Evolutionary conservation across 1,140 invertebrate species (phyloP), one percentile per base, ranked within the genome.

Genomic region (Brachionus rotundiformis): DNA sequence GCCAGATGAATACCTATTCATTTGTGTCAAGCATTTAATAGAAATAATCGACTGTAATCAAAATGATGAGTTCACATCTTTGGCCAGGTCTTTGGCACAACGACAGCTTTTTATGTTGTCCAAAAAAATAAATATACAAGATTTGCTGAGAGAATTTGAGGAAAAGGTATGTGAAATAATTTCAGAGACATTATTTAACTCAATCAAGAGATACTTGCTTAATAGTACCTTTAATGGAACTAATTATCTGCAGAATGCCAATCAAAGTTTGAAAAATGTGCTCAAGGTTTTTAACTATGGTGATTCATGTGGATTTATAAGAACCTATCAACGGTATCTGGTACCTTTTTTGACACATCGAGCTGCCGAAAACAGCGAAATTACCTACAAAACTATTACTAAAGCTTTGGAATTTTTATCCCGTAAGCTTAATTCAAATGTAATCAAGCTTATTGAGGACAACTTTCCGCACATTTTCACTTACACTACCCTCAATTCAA

Each of bases 141-240:
- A 79, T 36, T 41, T 79, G 27, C 29, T 79, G 10, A 25, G 47
- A 33, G 76, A 79, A 27, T 79, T 79, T 59, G 76, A 79, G n/a
- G 76, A 79, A 25, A 79, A 79, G 59, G 76, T 79, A n/a, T 79
- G 76, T 19, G 76, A 79, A 41, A 59, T 79, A 19, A 79, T 79
- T 31, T 41, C 76, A 16, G 76, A 79, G n/a, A 79, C 76, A 25
- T 27, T 79, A 16, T 79, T 59, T 39, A 54, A 63, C 25, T 54
- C 76, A 16, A 59, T 79, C 11, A 63, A 79, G 13, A 33, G 76
- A 63, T 39, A 10, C 10, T 49, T 44, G 11, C 13, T 41, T 11
- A 3, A 13, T 1, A 59, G 33, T 27, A 4, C 47, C 0, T 7
- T 39, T 0, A 39, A 10, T 16, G 29, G n/a, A 3, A 23, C 47